Evolutionary conservation across 2,797 vertebrate species (phyloP).

Genomic region (Gambusia yucatana): DNA sequence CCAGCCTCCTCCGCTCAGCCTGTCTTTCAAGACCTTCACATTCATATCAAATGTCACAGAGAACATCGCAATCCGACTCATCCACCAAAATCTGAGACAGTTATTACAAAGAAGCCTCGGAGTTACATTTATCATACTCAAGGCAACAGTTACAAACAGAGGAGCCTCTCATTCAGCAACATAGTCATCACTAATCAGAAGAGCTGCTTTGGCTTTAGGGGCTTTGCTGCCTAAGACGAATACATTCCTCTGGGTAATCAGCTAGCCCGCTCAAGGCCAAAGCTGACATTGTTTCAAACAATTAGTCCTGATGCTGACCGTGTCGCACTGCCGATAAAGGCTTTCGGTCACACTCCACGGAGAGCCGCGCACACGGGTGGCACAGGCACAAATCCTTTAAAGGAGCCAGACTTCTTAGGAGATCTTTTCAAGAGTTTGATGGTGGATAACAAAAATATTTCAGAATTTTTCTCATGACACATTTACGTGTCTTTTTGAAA

Average conservation of each 20-base stretch:
- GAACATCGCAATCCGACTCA: conserved; percentile 6
- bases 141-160: conserved; percentile 10
- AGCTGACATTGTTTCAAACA: conserved; percentile 70
- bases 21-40: conserved; percentile 38
- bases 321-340: conserved; percentile 63
- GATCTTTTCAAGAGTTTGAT: neutral
- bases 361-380: conserved; percentile 15
- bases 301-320: conserved; percentile 57
- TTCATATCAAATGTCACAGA: conserved; percentile 30
- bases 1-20: conserved; percentile 15
- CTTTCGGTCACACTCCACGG: conserved; percentile 30
- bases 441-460: neutral
- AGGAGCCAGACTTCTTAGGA: neutral
- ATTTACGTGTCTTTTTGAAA: neutral
- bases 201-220: conserved; percentile 64
- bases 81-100: neutral
- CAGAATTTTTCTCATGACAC: neutral
- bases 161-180: conserved; percentile 17
- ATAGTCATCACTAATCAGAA: conserved; percentile 58
- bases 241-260: conserved; percentile 78
- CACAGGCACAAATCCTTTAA: neutral
- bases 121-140: neutral
- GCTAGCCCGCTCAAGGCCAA: conserved; percentile 64
- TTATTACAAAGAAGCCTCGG: neutral
- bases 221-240: conserved; percentile 73